These are phyloP conservation scores for Anthonomus grandis DNA, from an alignment of 1,140 invertebrate species.

Conservation along the genomic window DNA sequence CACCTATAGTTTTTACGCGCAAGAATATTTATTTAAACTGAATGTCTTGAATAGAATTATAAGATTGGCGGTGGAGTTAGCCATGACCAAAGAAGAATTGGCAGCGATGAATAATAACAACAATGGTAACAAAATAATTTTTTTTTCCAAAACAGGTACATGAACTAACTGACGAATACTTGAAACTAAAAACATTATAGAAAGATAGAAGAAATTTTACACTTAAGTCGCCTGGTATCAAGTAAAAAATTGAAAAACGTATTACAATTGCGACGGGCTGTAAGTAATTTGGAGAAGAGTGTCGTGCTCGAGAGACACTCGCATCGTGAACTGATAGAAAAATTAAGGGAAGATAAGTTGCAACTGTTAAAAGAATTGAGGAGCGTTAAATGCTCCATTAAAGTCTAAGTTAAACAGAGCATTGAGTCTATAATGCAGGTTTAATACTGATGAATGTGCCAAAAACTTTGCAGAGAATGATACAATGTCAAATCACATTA, in stretches of 20 bases:
- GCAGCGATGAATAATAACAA: conserved; percentile 38
- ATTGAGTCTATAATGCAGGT: conserved; percentile 26
- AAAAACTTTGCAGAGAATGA: no score
- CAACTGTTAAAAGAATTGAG: conserved; percentile 31
- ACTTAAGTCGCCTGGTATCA: conserved; percentile 20
- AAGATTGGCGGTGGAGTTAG: conserved; percentile 50
- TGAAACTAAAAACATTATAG: conserved; percentile 24
- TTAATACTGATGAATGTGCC: no score
- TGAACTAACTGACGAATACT: conserved; percentile 37
- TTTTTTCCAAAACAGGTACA: conserved; percentile 43
- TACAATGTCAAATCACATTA: no score
- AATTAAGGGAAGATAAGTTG: conserved; percentile 47
- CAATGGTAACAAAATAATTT: conserved; percentile 39
- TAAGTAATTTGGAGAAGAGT: conserved; percentile 47
- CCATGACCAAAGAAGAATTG: conserved; percentile 38
- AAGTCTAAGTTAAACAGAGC: no score
- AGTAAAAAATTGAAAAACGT: conserved; percentile 36
- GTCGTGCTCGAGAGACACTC: conserved; percentile 46
- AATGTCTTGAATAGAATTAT: conserved; percentile 47
- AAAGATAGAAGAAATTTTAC: conserved; percentile 34
- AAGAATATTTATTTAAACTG: conserved; percentile 51
- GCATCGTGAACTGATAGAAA: conserved; percentile 47
- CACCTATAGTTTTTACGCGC: conserved; percentile 49
- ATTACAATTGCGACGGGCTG: conserved; percentile 42
- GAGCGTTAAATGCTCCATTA: conserved; percentile 25